Conservation (phyloP, 2,888 invertebrate species). For the Nomada fucata region DNA sequence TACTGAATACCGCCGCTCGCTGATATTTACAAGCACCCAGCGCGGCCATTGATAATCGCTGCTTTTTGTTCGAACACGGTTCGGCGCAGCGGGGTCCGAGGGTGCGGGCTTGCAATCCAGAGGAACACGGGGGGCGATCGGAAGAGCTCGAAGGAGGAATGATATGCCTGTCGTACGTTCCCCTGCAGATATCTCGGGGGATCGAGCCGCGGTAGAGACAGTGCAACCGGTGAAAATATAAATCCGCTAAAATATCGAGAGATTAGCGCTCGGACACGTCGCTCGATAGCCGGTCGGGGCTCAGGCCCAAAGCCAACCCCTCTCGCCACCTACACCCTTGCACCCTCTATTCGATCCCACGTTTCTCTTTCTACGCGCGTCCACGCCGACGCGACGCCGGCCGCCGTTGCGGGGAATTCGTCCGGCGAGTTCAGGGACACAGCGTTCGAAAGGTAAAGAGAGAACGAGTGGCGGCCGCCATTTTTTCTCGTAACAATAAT, state of each 20-base stretch:
- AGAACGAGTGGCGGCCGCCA: conserved; percentile 65
- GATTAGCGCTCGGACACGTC: conserved; percentile 81
- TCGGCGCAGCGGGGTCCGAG: not conserved
- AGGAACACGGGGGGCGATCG: not conserved
- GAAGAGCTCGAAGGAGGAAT: conserved; percentile 34
- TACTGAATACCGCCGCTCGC: not conserved
- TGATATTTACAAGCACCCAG: not conserved
- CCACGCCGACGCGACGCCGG: not conserved
- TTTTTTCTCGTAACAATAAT: conserved; percentile 84
- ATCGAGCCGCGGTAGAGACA: conserved; percentile 35
- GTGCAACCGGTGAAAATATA: conserved; percentile 78
- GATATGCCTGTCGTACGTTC: conserved; percentile 62
- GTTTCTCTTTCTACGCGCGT: conserved; percentile 5
- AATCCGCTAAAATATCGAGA: conserved; percentile 83
- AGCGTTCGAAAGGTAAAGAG: not conserved
- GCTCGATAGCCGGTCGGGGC: conserved; percentile 73
- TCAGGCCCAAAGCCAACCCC: conserved; percentile 65
- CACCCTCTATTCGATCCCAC: not conserved
- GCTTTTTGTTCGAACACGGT: not conserved
- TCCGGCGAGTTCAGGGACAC: not conserved
- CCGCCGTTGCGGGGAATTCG: not conserved
- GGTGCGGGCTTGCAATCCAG: not conserved
- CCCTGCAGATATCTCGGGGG: conserved; percentile 63
- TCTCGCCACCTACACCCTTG: not conserved
- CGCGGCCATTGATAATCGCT: not conserved